Conservation (phyloP, 2,888 invertebrate species). For the Carabus problematicus region DNA sequence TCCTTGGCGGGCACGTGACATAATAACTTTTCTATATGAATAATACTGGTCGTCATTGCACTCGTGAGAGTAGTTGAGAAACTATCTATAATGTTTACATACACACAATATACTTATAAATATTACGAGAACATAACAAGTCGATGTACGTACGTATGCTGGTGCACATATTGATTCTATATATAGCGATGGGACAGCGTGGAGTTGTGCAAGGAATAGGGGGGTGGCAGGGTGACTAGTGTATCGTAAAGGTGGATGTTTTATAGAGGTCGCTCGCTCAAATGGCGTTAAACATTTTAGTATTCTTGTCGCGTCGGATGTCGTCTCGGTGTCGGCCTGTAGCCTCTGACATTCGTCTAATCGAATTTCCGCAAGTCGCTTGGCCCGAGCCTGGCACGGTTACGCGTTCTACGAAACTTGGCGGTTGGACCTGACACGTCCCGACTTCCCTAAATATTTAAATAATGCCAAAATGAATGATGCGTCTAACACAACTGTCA, state of each 20-base stretch:
- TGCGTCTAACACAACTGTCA: neutral
- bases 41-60: no score
- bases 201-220: no score
- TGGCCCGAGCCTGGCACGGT: conserved; percentile 5
- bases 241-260: conserved; percentile 29
- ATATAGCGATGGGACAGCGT: neutral
- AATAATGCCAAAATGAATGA: conserved; percentile 10
- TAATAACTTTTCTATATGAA: no score
- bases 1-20: no score
- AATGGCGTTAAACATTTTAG: conserved; percentile 36
- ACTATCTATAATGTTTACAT: no score
- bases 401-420: neutral
- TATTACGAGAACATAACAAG: no score
- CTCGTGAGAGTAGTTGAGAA: no score
- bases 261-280: conserved; percentile 16
- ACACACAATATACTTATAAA: no score
- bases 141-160: neutral
- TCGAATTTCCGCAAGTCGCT: conserved; percentile 37
- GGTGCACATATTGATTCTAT: neutral
- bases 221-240: neutral
- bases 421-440: neutral
- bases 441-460: conserved; percentile 19
- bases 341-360: conserved; percentile 35
- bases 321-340: conserved; percentile 10
- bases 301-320: conserved; percentile 27